A percentile compares a stretch with the other conserved stretches of the same genome.
Evolutionary conservation across 2,797 vertebrate genomes (phyloP).

Genomic region (Acomys russatus): DNA sequence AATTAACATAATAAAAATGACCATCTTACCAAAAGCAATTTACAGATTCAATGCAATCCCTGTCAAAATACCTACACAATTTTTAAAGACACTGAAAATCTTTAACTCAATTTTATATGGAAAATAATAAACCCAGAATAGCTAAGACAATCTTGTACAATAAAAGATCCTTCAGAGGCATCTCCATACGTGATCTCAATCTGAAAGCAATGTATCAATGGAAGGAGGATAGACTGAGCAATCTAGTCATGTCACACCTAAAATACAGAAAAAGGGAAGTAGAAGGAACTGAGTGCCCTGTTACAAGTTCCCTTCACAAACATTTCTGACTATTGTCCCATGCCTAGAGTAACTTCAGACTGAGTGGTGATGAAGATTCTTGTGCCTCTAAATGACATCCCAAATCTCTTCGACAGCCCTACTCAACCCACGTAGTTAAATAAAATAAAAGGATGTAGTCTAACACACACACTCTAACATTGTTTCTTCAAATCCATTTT

Average conservation of each 20-base stretch:
- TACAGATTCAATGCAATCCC: too few species aligned
- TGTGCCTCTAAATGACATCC: neutral
- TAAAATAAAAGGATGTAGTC: neutral
- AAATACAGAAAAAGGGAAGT: neutral
- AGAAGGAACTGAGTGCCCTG: too few species aligned
- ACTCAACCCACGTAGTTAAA: neutral
- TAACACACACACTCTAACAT: neutral
- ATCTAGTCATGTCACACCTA: neutral
- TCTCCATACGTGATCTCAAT: too few species aligned
- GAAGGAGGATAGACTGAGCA: neutral
- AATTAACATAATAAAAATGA: too few species aligned
- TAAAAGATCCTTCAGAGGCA: too few species aligned
- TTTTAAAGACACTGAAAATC: too few species aligned
- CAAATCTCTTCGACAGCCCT: neutral
- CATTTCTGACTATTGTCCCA: neutral
- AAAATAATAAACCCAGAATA: too few species aligned
- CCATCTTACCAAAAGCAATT: too few species aligned
- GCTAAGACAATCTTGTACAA: too few species aligned
- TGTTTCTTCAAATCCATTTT: neutral
- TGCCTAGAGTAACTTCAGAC: neutral
- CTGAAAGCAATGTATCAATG: neutral
- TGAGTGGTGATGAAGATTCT: neutral
- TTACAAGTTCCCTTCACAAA: neutral
- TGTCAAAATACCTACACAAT: too few species aligned
- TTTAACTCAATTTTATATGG: too few species aligned